phyloP scores from a whole-genome alignment of 2,113 vertebrate genomes.

The Zosterops borbonicus region DNA sequence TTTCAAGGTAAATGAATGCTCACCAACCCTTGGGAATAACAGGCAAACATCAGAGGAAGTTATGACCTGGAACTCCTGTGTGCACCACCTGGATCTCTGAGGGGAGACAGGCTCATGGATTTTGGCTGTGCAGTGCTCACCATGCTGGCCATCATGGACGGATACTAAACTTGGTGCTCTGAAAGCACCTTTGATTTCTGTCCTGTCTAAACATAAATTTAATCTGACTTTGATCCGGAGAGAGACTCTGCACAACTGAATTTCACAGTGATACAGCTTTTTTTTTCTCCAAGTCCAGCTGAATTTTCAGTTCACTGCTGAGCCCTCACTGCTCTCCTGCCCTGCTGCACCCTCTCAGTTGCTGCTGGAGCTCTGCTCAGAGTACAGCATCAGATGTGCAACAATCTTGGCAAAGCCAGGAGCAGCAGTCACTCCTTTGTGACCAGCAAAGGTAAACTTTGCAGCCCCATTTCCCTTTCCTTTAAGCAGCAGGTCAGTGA shows the following conservation, averaged over 20 bases:
- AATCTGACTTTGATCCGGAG: background rate
- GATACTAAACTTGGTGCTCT: background rate
- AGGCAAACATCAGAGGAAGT: background rate
- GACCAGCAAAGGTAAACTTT: background rate
- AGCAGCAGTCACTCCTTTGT: background rate
- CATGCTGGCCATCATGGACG: rapidly evolving
- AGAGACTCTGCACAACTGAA: background rate
- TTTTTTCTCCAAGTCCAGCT: background rate
- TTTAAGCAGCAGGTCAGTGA: background rate
- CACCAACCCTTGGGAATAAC: background rate
- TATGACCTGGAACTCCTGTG: rapidly evolving
- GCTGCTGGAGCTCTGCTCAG: background rate
- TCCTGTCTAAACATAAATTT: background rate
- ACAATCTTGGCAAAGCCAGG: rapidly evolving
- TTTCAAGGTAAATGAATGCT: background rate
- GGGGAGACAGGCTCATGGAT: background rate
- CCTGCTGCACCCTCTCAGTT: rapidly evolving
- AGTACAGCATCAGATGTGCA: rapidly evolving
- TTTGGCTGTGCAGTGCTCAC: background rate
- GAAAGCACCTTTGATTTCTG: background rate
- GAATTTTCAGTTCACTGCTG: background rate
- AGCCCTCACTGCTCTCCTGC: background rate
- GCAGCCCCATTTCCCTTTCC: background rate
- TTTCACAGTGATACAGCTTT: background rate
- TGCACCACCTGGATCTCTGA: background rate